Evolutionary conservation across 2,797 vertebrate species (phyloP).

Genomic region (Notoglanidium macrostoma): DNA sequence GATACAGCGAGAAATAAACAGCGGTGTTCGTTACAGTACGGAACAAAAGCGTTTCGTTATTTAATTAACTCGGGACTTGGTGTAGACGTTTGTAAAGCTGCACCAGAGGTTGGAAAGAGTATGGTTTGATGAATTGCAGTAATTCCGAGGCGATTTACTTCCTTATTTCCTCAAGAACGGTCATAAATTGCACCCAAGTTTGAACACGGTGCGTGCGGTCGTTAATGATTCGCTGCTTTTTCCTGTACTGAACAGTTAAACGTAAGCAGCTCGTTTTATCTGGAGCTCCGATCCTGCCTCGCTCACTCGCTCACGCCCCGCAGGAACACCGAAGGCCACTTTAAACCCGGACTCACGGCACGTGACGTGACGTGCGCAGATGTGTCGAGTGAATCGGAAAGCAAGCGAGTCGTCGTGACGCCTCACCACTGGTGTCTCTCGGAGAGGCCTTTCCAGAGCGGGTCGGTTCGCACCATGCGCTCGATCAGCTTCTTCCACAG

Average conservation of each 20-base stretch:
- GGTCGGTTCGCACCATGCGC: constrained; percentile 97
- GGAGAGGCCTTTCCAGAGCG: constrained; percentile 96
- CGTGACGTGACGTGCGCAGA: neutral
- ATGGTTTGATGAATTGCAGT: neutral
- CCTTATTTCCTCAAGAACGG: neutral
- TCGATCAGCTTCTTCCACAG: constrained; percentile 98
- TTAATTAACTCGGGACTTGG: neutral
- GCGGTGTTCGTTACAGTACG: too few relatives aligned
- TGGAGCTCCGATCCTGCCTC: neutral
- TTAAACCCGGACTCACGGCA: neutral
- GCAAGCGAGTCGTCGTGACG: too few relatives aligned
- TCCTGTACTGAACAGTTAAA: neutral
- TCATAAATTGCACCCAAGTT: neutral
- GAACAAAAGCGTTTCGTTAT: too few relatives aligned
- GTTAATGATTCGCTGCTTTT: neutral
- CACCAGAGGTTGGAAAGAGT: too few relatives aligned
- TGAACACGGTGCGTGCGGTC: too few relatives aligned
- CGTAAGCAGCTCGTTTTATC: neutral
- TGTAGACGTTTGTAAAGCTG: too few relatives aligned
- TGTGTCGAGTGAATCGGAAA: neutral
- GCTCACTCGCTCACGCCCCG: neutral
- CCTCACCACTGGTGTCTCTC: constrained; percentile 87
- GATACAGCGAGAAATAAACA: too few relatives aligned
- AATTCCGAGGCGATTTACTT: neutral
- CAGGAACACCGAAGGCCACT: neutral